Conservation (phyloP, 37 sponge, comb jelly and placozoan genomes). For the Cladorhizidae sp. region DNA sequence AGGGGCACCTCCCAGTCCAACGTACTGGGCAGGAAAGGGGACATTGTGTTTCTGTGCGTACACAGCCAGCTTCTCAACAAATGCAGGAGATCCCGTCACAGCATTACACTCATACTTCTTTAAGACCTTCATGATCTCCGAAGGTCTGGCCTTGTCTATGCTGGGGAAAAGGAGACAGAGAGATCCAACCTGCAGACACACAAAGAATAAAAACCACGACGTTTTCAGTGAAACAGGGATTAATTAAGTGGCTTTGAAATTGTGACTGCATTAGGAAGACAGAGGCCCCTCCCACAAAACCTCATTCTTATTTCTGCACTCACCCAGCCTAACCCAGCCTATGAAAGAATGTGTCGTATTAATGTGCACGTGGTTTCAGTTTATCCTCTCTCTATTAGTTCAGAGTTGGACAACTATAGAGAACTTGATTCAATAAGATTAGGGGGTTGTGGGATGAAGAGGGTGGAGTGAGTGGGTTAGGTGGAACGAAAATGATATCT, state of each 20-base stretch:
- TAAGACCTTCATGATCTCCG: conserved; percentile 32
- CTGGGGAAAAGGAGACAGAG: conserved; percentile 38
- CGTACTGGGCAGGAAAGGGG: conserved; percentile 45
- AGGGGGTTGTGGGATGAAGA: no score
- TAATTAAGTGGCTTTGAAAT: neutral
- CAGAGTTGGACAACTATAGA: no score
- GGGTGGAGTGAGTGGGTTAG: no score
- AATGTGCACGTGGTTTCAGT: no score
- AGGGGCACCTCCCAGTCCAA: conserved; percentile 74
- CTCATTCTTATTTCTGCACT: no score
- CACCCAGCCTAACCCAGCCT: no score
- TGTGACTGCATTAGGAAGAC: no score
- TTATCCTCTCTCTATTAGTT: no score
- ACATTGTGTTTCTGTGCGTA: conserved; percentile 45
- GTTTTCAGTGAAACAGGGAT: neutral
- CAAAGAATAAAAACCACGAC: neutral
- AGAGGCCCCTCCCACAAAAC: no score
- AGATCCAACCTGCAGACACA: conserved; percentile 65
- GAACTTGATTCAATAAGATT: no score
- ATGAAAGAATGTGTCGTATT: no score
- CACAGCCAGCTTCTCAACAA: conserved; percentile 45
- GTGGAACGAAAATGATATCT: no score
- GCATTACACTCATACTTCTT: conserved; percentile 43
- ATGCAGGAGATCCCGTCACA: conserved; percentile 66
- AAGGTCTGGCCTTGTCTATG: conserved; percentile 35